These are phyloP conservation scores for Cancer borealis DNA, from an alignment of 2,888 invertebrate species.

Conservation along the genomic window DNA sequence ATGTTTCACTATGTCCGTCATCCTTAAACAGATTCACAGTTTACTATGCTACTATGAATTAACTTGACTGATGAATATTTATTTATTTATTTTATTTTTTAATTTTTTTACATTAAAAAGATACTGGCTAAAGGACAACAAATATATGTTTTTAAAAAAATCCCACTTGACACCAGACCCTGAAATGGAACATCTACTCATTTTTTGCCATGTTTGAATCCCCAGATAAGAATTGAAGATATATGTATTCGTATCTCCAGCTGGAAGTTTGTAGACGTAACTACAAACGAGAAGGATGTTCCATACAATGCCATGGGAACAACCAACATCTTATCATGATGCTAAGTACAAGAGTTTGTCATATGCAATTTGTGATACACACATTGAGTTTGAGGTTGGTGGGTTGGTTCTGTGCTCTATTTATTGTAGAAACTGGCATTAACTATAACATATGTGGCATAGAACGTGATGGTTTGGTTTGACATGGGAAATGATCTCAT, in stretches of 20 bases:
- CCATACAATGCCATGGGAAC: not conserved
- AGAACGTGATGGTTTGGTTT: not conserved
- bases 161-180: too few species aligned
- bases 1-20: not conserved
- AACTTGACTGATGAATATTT: too few species aligned
- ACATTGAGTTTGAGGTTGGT: not conserved
- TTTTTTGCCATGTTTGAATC: not conserved
- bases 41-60: not conserved
- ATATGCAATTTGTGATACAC: conserved; percentile 40
- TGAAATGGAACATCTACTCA: not conserved
- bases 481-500: conserved; percentile 28
- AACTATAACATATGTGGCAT: not conserved
- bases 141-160: too few species aligned
- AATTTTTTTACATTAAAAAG: too few species aligned
- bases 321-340: not conserved
- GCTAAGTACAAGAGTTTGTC: conserved; percentile 24
- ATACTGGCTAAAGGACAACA: too few species aligned
- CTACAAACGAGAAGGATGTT: not conserved
- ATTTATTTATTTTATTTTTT: too few species aligned
- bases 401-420: not conserved
- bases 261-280: not conserved
- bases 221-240: conserved; percentile 22
- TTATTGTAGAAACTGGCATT: conserved; percentile 15
- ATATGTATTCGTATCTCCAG: not conserved
- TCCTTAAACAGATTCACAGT: not conserved